phyloP scores from a whole-genome alignment of 2,113 vertebrate species.

The Anarhynchus alexandrinus region DNA sequence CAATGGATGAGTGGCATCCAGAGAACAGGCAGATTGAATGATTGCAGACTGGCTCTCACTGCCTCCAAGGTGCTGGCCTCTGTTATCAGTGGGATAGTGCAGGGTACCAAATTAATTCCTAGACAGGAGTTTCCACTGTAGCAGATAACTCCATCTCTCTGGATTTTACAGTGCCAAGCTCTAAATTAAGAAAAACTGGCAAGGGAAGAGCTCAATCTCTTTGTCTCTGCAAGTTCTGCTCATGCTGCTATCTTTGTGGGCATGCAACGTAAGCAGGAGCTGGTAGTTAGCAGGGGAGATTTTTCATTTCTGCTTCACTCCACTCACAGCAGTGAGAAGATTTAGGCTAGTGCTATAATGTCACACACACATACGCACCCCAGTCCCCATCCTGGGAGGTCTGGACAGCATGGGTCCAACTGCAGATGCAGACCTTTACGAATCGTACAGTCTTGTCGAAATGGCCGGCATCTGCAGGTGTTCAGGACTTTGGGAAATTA shows the following conservation, averaged over 20 bases:
- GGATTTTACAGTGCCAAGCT: not conserved
- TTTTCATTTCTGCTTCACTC: not conserved
- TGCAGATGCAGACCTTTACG: not conserved
- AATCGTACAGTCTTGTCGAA: not conserved
- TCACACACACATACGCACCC: not conserved
- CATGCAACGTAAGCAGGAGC: not conserved
- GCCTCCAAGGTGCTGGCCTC: slow-evolving; percentile 10
- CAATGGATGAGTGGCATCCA: slow-evolving; percentile 18
- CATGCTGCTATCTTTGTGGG: not conserved
- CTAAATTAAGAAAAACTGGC: slow-evolving; percentile 23
- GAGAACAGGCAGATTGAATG: not conserved
- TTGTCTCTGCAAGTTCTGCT: not conserved
- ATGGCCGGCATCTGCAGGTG: not conserved
- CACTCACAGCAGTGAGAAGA: not conserved
- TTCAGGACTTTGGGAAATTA: not conserved
- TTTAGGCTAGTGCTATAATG: not conserved
- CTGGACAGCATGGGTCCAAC: not conserved
- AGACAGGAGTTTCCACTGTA: not conserved
- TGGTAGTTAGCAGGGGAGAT: not conserved
- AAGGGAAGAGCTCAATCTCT: not conserved
- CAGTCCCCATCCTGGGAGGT: not conserved
- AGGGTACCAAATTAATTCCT: not conserved
- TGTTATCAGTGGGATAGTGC: not conserved
- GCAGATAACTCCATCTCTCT: not conserved
- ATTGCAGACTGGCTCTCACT: not conserved